These are phyloP conservation scores for Plestiodon gilberti DNA, from an alignment of 2,113 vertebrate species.

Conservation along the genomic window DNA sequence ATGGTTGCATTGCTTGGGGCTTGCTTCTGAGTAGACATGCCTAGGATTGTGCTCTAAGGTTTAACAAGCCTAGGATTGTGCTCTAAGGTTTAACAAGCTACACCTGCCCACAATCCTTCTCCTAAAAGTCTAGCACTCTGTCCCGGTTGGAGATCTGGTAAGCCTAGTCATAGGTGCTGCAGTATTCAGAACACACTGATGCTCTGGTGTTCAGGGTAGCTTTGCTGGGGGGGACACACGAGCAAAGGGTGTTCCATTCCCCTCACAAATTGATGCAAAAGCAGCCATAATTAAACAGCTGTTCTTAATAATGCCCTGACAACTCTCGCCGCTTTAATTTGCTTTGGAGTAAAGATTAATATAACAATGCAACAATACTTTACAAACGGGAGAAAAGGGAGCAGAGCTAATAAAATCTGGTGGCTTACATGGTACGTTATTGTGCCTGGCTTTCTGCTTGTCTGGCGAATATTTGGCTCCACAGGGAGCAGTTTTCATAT, in stretches of 20 bases:
- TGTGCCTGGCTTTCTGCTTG: slow-evolving; percentile 64
- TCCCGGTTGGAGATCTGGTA: too few species aligned
- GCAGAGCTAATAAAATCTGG: slow-evolving; percentile 57
- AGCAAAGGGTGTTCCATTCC: slow-evolving; percentile 16
- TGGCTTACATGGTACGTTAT: slow-evolving; percentile 59
- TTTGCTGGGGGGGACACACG: slow-evolving; percentile 3
- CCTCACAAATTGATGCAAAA: slow-evolving; percentile 23
- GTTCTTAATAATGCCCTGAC: slow-evolving; percentile 57
- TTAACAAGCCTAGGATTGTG: too few species aligned
- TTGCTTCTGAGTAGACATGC: too few species aligned
- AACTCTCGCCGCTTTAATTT: slow-evolving; percentile 67
- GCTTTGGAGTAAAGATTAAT: slow-evolving; percentile 63
- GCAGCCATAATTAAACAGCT: slow-evolving; percentile 62
- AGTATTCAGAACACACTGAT: neutral
- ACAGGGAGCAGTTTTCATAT: slow-evolving; percentile 54
- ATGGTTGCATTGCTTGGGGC: too few species aligned
- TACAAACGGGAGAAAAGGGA: slow-evolving; percentile 51
- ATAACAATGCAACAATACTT: slow-evolving; percentile 48
- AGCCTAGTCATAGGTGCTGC: too few species aligned
- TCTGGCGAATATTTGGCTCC: slow-evolving; percentile 61
- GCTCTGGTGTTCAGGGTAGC: neutral
- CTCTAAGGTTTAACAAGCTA: too few species aligned
- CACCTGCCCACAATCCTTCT: too few species aligned
- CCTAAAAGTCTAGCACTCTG: too few species aligned
- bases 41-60: too few species aligned